Evolutionary conservation across 2,113 vertebrate genomes (phyloP).

Genomic region (Chaenocephalus aceratus): DNA sequence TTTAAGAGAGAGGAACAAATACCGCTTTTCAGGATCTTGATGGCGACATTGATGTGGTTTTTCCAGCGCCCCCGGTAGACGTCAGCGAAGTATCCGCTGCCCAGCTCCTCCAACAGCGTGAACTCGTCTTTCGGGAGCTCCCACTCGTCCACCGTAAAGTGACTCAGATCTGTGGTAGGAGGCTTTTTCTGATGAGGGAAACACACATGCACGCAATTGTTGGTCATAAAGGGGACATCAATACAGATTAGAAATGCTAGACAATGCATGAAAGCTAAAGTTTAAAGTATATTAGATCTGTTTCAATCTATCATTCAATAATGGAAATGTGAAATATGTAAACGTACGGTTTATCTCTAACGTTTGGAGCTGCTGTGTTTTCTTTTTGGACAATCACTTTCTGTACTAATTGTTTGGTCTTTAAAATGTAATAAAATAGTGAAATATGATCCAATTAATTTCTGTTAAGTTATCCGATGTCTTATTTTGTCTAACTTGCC

Average conservation of each 20-base stretch:
- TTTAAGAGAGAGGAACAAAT: slow-evolving; percentile 21
- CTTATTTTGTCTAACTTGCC: too few relatives aligned
- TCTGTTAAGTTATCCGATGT: too few relatives aligned
- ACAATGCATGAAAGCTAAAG: too few relatives aligned
- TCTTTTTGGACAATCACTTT: too few relatives aligned
- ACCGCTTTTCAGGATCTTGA: slow-evolving; percentile 87
- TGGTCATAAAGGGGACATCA: background rate
- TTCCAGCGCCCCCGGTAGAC: slow-evolving; percentile 88
- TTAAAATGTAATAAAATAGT: too few relatives aligned
- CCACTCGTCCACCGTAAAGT: slow-evolving; percentile 82
- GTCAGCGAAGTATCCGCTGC: slow-evolving; percentile 84
- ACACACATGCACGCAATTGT: background rate
- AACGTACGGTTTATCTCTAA: too few relatives aligned
- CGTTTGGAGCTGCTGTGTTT: too few relatives aligned
- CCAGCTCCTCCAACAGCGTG: slow-evolving; percentile 80
- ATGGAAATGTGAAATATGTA: too few relatives aligned
- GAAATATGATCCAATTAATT: too few relatives aligned
- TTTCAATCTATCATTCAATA: too few relatives aligned
- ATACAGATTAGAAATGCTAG: background rate
- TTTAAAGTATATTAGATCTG: too few relatives aligned
- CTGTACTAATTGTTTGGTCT: too few relatives aligned
- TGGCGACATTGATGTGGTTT: slow-evolving; percentile 83
- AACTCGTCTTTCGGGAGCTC: slow-evolving; percentile 87
- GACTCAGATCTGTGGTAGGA: slow-evolving; percentile 54
- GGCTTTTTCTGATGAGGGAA: slow-evolving; percentile 72